Evolutionary conservation across 92 coral and sea anemone species (phyloP), one percentile per base, ranked within the genome.

Genomic region (Paragorgia papillata): DNA sequence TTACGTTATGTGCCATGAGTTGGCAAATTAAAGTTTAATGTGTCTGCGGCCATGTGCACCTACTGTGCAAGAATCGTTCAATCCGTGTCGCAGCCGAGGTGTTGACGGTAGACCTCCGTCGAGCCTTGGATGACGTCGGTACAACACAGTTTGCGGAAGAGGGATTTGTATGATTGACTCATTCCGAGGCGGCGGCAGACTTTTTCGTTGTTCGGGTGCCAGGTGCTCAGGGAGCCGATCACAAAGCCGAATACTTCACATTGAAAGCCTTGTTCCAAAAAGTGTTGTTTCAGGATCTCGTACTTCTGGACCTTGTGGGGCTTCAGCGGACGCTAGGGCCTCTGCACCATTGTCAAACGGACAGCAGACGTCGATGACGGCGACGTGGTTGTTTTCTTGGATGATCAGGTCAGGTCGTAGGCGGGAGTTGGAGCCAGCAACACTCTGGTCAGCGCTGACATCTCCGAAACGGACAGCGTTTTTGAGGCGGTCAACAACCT

Each of bases 261-360:
- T 0, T 3, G 1, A 6, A 18, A 1, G 0, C 68, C 68, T 15
- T 31, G 46, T 6, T 20, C n/a, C 1, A n/a, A n/a, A n/a, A 62
- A 62, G 20, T 30, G 46, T 2, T 35, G 1, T 12, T 15, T 14
- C 3, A 62, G 68, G 43, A 30, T 18, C 5, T 32, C 20, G 20
- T 62, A 62, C 15, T 62, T 62, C 2, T 31, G 3, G 8, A 31
- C 27, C 12, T 62, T 62, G 1, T 20, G n/a, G n/a, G n/a, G n/a
- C 13, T 15, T 24, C 68, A 1, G 20, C 68, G 20, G 68, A 43
- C 32, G 9, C 68, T 41, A 62, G 21, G 2, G 68, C 68, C 3
- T 62, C 66, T 1, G 65, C 17, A 29, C 66, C 79, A 24, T 73
- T 73, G 9, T 73, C 79, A 31, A 73, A 73, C 2, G 79, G 79